Base-by-base conservation (phyloP, 2,113 vertebrate species). In the Calyptommatus sinebrachiatus region DNA sequence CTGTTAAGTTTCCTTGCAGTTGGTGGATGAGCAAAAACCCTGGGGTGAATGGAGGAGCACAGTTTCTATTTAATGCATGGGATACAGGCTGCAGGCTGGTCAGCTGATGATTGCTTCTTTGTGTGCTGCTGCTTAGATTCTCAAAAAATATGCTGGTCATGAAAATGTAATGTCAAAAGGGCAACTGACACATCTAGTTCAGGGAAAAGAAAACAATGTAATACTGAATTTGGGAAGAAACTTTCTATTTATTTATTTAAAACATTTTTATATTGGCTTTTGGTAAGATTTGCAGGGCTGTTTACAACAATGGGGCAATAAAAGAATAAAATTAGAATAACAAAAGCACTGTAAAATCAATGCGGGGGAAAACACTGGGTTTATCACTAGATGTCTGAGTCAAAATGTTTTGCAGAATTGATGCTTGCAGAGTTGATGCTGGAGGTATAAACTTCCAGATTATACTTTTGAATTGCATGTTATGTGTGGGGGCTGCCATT, bases 71-170 rank as follows among this genome's bases (percentile, higher is more conserved):
- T 26, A 53, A 53, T 80, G 46, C 45, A 18, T 73, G 5, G 21
- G 41, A 41, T 53, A 63, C 71, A 80, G 67, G 48, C 29, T 67
- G 28, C 24, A 57, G 24, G 18, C 63, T 67, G 24, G 46, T 45
- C 79, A 74, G 20, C 62, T 78, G 67, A 62, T 73, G 45, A 24
- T 67, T 68, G 50, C 68, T 80, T 74, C 48, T 35, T 68, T 45
- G 3, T 22, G 18, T 57, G 16, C 16, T 73, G 22, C 11, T 73
- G 31, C 16, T 57, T 63, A 68, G 28, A 31, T 21, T 21, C 24
- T 48, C 24, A 24, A n/a, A 61, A 78, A 71, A 21, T 28, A 70
- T 70, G 67, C 67, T 11, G 35, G 35, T 61, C 53, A 78, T 45
- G 67, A 61, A 76, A 78, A 70, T 60, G 31, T 10, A 60, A 46